Conservation (phyloP, 2,888 invertebrate species). For the Synergus laeviventris region DNA sequence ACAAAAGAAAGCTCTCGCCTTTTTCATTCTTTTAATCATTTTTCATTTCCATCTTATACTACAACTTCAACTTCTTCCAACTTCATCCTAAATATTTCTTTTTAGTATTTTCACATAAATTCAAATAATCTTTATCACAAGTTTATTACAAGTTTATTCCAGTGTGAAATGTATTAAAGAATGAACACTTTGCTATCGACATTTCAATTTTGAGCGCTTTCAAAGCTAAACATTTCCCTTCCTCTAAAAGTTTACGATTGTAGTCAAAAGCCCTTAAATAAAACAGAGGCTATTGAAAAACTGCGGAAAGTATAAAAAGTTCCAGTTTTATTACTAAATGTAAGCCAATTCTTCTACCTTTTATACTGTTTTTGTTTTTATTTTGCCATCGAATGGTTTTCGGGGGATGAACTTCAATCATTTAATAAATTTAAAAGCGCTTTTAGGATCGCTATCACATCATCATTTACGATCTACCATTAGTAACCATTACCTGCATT, state of each 20-base stretch:
- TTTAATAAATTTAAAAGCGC: not conserved
- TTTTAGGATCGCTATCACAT: slow-evolving; percentile 4
- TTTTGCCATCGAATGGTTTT: not conserved
- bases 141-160: too few relatives aligned
- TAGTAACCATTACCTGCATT: not conserved
- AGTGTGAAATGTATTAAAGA: not conserved
- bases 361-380: slow-evolving; percentile 24
- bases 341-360: not conserved
- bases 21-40: not conserved
- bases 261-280: slow-evolving; percentile 10
- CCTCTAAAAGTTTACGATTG: slow-evolving; percentile 9
- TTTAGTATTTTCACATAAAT: too few relatives aligned
- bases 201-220: not conserved
- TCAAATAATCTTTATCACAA: too few relatives aligned
- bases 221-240: not conserved
- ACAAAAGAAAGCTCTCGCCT: slow-evolving; percentile 10
- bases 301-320: not conserved
- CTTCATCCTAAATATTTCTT: not conserved
- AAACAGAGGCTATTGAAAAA: slow-evolving; percentile 6
- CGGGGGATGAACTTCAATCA: not conserved
- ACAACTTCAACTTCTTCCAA: not conserved
- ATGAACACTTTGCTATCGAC: not conserved
- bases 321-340: slow-evolving; percentile 8
- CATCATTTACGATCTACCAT: not conserved
- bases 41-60: not conserved